phyloP scores from a whole-genome alignment of 1,140 invertebrate species.

The Marisa cornuarietis region DNA sequence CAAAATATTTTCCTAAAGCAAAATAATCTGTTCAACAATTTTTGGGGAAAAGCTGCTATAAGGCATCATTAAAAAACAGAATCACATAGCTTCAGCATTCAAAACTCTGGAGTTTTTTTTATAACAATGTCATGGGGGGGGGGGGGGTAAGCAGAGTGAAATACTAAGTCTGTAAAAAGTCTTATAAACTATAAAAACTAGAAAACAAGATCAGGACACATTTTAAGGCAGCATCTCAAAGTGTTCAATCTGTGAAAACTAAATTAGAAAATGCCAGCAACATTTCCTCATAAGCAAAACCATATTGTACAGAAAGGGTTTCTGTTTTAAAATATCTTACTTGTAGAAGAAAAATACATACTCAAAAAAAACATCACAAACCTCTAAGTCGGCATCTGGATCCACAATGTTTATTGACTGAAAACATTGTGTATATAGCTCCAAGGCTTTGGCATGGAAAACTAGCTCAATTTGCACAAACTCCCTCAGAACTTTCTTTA shows the following conservation, averaged over 20 bases:
- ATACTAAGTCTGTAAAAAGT: no score
- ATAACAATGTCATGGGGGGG: no score
- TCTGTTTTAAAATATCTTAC: no score
- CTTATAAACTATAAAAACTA: no score
- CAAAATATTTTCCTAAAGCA: not conserved
- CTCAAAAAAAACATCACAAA: slow-evolving; percentile 16
- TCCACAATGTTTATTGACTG: slow-evolving; percentile 52
- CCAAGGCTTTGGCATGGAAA: slow-evolving; percentile 62
- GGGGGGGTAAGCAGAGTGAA: no score
- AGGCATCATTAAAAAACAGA: not conserved
- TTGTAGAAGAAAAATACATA: not conserved
- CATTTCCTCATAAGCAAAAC: no score
- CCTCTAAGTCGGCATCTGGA: slow-evolving; percentile 58
- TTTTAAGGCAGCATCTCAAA: no score
- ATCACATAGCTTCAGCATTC: not conserved
- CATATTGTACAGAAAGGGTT: no score
- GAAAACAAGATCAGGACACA: no score
- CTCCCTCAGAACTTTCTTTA: slow-evolving; percentile 59
- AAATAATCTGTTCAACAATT: not conserved
- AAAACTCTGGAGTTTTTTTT: no score
- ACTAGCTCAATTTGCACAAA: slow-evolving; percentile 63
- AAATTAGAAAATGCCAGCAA: no score
- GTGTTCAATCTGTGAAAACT: no score
- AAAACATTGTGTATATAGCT: slow-evolving; percentile 60
- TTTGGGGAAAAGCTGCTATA: not conserved